A percentile compares a stretch with the other conserved stretches of the same genome.
Conservation (phyloP, 2,888 invertebrate species). For the Callosobruchus maculatus region DNA sequence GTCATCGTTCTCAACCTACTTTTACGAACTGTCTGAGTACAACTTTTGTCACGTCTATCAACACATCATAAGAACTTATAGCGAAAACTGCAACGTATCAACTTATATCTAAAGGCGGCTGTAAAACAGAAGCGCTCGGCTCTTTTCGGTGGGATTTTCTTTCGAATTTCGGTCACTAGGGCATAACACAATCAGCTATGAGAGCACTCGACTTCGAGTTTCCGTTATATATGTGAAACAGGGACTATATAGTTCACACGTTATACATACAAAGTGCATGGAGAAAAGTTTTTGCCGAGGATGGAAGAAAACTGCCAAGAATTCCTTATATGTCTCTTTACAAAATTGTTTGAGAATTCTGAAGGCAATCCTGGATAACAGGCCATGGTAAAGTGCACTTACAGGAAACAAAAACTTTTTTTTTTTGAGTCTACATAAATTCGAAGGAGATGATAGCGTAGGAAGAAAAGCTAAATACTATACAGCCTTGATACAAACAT, state of each 20-base stretch:
- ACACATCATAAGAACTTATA: not conserved
- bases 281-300: not conserved
- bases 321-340: not conserved
- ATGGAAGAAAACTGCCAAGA: not conserved
- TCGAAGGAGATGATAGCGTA: too few relatives aligned
- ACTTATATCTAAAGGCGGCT: not conserved
- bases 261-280: not conserved
- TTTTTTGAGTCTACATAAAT: too few relatives aligned
- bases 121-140: not conserved
- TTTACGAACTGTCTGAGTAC: too few relatives aligned
- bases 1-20: too few relatives aligned
- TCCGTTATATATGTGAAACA: not conserved
- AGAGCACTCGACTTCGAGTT: constrained; percentile 1
- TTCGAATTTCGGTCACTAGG: constrained; percentile 28
- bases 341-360: not conserved
- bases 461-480: too few relatives aligned
- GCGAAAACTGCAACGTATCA: not conserved
- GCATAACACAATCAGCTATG: constrained; percentile 25
- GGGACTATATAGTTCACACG: not conserved
- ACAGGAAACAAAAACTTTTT: too few relatives aligned
- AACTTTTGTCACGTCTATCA: not conserved
- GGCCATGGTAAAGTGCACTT: too few relatives aligned
- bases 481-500: too few relatives aligned
- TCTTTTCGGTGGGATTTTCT: not conserved
- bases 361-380: not conserved